Percentiles rank a stretch among this genome's conserved stretches.
Evolutionary conservation across 2,113 vertebrate genomes (phyloP).

Genomic region (Zootoca vivipara): DNA sequence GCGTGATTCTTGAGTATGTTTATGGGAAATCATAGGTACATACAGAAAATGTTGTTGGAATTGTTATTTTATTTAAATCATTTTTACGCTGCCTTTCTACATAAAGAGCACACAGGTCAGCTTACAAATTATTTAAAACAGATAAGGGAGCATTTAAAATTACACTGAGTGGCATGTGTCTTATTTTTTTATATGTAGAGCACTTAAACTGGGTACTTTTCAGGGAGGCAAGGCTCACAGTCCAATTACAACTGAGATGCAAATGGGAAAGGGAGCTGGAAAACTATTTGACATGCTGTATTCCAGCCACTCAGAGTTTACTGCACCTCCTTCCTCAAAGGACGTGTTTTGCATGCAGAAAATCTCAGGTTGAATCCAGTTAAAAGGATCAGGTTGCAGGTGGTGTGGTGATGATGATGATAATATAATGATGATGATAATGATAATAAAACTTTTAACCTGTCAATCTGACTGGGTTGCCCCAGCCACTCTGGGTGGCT

Average conservation of each 20-base stretch:
- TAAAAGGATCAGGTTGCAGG: not conserved
- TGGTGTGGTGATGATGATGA: not conserved
- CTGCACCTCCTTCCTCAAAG: not conserved
- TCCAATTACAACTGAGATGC: not conserved
- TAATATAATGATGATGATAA: too few relatives aligned
- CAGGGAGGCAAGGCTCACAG: not conserved
- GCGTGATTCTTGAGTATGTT: not conserved
- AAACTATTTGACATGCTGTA: not conserved
- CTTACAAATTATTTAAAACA: not conserved
- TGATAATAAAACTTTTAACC: too few relatives aligned
- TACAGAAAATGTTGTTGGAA: not conserved
- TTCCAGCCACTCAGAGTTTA: not conserved
- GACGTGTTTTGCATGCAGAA: not conserved
- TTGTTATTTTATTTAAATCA: slow-evolving; percentile 8
- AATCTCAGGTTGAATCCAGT: not conserved
- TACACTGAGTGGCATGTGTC: not conserved
- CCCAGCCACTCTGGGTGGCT: too few relatives aligned
- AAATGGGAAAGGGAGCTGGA: not conserved
- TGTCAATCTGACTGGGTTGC: too few relatives aligned
- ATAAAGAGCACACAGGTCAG: not conserved
- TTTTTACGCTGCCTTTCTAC: not conserved
- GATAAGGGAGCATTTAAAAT: not conserved
- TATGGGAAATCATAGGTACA: too few relatives aligned
- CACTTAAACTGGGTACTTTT: not conserved
- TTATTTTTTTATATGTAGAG: not conserved